Base-by-base conservation (phyloP, 1,140 invertebrate genomes). In the Lepeophtheirus salmonis region DNA sequence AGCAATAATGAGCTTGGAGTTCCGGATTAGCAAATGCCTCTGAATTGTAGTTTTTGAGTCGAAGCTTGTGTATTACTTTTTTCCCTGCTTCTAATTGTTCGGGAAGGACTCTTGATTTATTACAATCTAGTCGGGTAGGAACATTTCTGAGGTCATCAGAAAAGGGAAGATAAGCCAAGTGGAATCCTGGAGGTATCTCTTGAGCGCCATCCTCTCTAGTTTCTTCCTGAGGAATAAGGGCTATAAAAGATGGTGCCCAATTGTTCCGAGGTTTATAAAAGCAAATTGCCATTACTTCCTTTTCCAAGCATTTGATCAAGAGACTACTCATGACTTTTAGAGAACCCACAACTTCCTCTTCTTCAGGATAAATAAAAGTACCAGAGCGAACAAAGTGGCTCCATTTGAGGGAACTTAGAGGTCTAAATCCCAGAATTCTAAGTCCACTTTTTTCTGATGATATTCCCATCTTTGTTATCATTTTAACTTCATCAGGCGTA, bases 231-330 rank as follows among this genome's bases (percentile, higher is more conserved):
- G 49, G 57, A 41, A 53, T 17, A 16, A 60, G 41, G 2, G 57
- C 57, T 2, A 51, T 30, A 60, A 21, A 60, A 16, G 41, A 52
- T 2, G 49, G 57, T 14, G 12, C n/a, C 14, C 41, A 61, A 25
- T 13, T 56, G 24, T 50, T 22, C 20, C 59, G 18, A 10, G 50
- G 41, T 30, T 61, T 61, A 24, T 23, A 61, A 13, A 48, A 61
- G 24, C 59, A 61, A 18, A 61, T 53, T 2, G 59, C 59, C 23
- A 61, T 54, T n/a, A 56, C 49, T 17, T 55, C 3, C 51, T 18
- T 18, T 24, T 2, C 59, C 10, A 25, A 13, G 21, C 59, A 61
- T 56, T 25, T 20, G 17, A 56, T 50, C 14, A 61, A 48, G 6
- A 61, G 51, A 2, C 53, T 14, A 17, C 17, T 20, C 18, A 61